Evolutionary conservation across 2,797 vertebrate genomes (phyloP).

Genomic region (Gorsachius magnificus): DNA sequence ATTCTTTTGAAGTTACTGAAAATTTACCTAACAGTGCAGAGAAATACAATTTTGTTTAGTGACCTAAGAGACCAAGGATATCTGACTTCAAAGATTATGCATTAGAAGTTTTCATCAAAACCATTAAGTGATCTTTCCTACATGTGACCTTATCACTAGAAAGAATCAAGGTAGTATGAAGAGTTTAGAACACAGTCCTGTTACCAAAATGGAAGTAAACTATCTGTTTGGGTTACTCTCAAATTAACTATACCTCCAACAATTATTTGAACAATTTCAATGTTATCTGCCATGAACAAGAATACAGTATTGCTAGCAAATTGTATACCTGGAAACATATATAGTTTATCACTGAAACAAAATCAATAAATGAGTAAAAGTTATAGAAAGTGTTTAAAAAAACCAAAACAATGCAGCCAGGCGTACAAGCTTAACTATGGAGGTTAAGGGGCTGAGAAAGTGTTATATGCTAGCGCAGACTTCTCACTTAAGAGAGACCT

Average conservation of each 20-base stretch:
- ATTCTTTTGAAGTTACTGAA: background rate
- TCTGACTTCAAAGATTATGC: background rate
- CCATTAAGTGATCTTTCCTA: background rate
- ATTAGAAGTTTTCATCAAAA: background rate
- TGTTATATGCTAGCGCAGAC: background rate
- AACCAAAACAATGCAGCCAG: background rate
- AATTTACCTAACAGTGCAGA: background rate
- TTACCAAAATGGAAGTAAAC: background rate
- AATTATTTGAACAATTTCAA: background rate
- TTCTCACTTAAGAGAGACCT: background rate
- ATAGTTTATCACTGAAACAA: background rate
- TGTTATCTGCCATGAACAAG: background rate
- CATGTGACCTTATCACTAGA: background rate
- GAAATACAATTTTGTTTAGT: background rate
- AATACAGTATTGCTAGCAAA: background rate
- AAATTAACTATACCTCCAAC: background rate
- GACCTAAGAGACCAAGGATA: background rate
- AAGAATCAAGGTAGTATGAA: background rate
- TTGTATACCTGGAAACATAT: background rate
- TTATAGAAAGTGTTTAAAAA: background rate
- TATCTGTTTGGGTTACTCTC: background rate
- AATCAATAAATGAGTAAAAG: background rate
- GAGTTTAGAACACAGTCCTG: background rate
- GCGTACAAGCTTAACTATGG: background rate
- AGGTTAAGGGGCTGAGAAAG: background rate